Percentiles rank a stretch among this genome's conserved stretches.
Conservation (phyloP, 2,888 invertebrate species). For the Drosophila emarginata region DNA sequence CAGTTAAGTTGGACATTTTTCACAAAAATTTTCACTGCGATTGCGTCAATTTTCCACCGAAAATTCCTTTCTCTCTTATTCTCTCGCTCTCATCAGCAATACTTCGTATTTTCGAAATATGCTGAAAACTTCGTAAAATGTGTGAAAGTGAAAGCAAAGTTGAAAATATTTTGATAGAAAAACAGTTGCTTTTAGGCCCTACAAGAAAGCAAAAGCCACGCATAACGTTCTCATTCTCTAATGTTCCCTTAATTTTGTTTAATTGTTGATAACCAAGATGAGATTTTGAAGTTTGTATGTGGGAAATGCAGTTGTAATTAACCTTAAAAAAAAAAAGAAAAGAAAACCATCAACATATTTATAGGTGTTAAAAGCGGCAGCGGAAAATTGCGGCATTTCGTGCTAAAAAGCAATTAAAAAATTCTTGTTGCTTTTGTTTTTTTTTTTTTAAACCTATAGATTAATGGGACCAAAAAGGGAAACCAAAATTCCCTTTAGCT, state of each 20-base stretch:
- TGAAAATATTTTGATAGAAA: constrained; percentile 29
- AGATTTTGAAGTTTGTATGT: neutral
- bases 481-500: constrained; percentile 43
- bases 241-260: constrained; percentile 2
- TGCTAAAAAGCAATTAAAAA: constrained; percentile 74
- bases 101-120: constrained; percentile 13
- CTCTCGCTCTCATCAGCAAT: neutral
- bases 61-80: neutral
- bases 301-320: constrained; percentile 44
- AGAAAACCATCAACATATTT: constrained; percentile 46
- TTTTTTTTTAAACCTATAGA: constrained; percentile 57
- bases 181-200: constrained; percentile 65
- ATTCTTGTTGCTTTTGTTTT: constrained; percentile 5
- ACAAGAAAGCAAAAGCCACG: constrained; percentile 55
- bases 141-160: constrained; percentile 13
- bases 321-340: constrained; percentile 37
- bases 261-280: constrained; percentile 6
- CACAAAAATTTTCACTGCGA: neutral
- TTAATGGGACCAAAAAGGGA: constrained; percentile 68
- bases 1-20: neutral
- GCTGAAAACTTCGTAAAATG: neutral
- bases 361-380: constrained; percentile 63
- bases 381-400: constrained; percentile 65
- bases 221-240: neutral
- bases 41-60: constrained; percentile 3